These are phyloP conservation scores for Chondrilla cf. caribensis DNA, from an alignment of 37 sponge, comb jelly and placozoan genomes.

Conservation along the genomic window DNA sequence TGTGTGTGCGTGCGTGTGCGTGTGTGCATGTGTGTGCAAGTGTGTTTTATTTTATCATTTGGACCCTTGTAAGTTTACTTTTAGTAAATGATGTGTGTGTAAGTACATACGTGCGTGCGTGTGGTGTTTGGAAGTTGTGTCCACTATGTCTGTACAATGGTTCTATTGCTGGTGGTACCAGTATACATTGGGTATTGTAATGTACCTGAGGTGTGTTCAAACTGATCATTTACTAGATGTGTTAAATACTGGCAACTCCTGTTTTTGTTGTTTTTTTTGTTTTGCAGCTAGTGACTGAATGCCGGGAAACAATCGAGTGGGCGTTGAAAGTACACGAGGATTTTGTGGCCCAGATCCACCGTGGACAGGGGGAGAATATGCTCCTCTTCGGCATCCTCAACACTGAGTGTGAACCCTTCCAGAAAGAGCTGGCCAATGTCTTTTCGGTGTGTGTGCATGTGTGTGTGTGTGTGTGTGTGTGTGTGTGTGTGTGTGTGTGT, in stretches of 20 bases:
- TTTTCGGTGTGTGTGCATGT: conserved; percentile 6
- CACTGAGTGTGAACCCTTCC: conserved; percentile 43
- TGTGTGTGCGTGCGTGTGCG: not conserved
- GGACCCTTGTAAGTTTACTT: too few relatives aligned
- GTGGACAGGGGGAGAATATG: conserved; percentile 18
- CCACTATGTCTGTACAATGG: too few relatives aligned
- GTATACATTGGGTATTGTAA: too few relatives aligned
- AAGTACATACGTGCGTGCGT: too few relatives aligned
- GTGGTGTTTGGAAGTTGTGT: too few relatives aligned
- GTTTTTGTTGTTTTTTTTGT: too few relatives aligned
- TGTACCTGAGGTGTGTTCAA: too few relatives aligned
- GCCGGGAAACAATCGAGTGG: conserved; percentile 36
- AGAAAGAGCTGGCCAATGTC: conserved; percentile 47
- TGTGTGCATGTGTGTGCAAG: too few relatives aligned
- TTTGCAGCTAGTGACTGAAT: conserved; percentile 61
- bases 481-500: not conserved
- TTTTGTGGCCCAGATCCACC: conserved; percentile 30
- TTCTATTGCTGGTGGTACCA: not conserved
- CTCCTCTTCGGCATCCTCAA: not conserved
- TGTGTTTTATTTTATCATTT: too few relatives aligned
- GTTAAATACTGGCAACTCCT: too few relatives aligned
- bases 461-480: not conserved
- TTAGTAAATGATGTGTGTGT: too few relatives aligned
- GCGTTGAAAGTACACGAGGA: conserved; percentile 50
- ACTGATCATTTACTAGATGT: too few relatives aligned